phyloP scores from a whole-genome alignment of 2,888 invertebrate genomes.

The Acanthosepion pharaonis region DNA sequence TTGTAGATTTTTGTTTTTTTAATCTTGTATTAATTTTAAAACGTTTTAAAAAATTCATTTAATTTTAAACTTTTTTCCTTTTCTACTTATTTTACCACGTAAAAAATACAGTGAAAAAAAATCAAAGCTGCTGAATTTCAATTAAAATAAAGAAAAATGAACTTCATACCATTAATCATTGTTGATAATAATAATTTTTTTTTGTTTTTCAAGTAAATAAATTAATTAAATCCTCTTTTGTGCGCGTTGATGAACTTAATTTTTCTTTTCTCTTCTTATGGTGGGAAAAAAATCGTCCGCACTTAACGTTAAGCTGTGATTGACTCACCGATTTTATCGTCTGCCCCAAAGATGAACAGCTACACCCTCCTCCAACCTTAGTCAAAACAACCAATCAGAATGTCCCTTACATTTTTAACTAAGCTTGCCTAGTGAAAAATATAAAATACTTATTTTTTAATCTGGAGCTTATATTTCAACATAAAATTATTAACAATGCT shows the following conservation, averaged over 20 bases:
- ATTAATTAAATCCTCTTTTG: not conserved
- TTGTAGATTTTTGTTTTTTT: too few species aligned
- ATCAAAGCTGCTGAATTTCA: not conserved
- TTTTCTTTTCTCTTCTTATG: not conserved
- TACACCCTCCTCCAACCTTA: not conserved
- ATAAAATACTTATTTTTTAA: not conserved
- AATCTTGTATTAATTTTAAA: too few species aligned
- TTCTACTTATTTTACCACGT: too few species aligned
- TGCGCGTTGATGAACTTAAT: not conserved
- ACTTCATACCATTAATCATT: not conserved
- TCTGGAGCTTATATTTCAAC: not conserved
- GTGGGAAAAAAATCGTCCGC: not conserved
- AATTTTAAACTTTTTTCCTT: too few species aligned
- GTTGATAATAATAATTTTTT: not conserved
- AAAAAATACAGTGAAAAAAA: not conserved
- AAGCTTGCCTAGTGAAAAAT: not conserved
- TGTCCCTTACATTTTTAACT: not conserved
- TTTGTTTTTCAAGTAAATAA: not conserved
- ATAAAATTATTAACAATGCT: not conserved
- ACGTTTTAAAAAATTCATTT: too few species aligned
- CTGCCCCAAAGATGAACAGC: not conserved
- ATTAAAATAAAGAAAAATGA: not conserved
- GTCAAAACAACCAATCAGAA: not conserved
- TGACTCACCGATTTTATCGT: not conserved
- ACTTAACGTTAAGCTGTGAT: not conserved